Base-by-base conservation (phyloP, 2,113 vertebrate species). In the Anhinga anhinga region DNA sequence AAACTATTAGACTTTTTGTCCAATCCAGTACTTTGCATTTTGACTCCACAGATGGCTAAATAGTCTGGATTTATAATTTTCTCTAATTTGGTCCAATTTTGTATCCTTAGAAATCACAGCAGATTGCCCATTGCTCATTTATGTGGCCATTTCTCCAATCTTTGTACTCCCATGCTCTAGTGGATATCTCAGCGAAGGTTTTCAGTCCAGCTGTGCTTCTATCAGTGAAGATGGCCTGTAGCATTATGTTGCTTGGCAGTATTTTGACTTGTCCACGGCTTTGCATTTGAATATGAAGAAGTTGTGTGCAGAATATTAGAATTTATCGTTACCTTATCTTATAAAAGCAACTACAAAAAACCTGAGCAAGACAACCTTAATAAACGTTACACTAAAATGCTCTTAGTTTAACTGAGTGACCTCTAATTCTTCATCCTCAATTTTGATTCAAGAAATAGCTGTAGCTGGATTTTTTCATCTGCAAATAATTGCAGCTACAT, bases 401-500 rank as follows among this genome's bases (percentile, higher is more conserved):
- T 84, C 32, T 32, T 74, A 53, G 71, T 95, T 96, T 94, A 82
- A 69, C 69, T 82, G 71, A 87, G 14, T 91, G 77, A 95, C 88
- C 88, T 95, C 84, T 76, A 94, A 87, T 82, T 84, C 72, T 86
- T 86, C 34, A 93, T 70, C 47, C 49, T 76, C 55, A 59, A 13
- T 86, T 96, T 90, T 76, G 52, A 85, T 62, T 90, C 61, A 81
- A 86, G 82, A 83, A 93, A 90, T 83, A 94, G 82, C 66, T 72
- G 42, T 86, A 82, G 71, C 56, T 90, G 87, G 89, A 89, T 67
- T 97, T 95, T 96, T 94, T 92, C 92, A 93, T 94, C 82, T 94
- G 53, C 71, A 73, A 92, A 96, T 97, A 97, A 96, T 94, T 97
- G 90, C 94, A 93, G 61, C 67, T 88, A 93, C 83, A 67, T 95